Evolutionary conservation across 2,113 vertebrate species (phyloP).

Genomic region (Fregata magnificens): DNA sequence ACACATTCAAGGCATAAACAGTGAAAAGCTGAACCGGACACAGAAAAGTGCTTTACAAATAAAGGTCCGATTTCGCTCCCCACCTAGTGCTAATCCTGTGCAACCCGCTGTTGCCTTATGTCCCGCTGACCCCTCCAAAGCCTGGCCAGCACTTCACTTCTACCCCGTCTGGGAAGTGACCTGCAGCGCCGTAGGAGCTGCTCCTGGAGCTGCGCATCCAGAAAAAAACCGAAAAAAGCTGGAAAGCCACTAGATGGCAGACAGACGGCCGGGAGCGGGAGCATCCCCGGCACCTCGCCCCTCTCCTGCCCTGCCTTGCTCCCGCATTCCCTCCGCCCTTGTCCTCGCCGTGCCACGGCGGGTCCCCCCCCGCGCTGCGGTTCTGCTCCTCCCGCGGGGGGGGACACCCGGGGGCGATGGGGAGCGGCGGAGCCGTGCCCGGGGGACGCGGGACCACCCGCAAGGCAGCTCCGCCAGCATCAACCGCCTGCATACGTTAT

Average conservation of each 20-base stretch:
- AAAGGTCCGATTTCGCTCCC: not conserved
- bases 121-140: not conserved
- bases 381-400: not conserved
- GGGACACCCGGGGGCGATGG: not conserved
- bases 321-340: not conserved
- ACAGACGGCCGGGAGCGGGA: not conserved
- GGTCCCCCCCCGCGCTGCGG: not conserved
- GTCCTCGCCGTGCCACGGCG: not conserved
- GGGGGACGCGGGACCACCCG: not conserved
- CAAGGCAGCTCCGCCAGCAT: accelerated
- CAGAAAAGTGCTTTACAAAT: not conserved
- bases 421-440: not conserved
- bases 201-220: not conserved
- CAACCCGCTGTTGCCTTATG: not conserved
- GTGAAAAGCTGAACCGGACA: not conserved
- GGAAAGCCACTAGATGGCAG: conserved; percentile 17
- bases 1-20: accelerated
- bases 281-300: not conserved
- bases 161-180: accelerated
- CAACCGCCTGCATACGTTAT: not conserved
- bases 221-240: not conserved
- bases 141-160: accelerated
- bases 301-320: not conserved
- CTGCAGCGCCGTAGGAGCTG: not conserved
- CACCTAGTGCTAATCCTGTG: not conserved